Base-by-base conservation (phyloP, 2,797 vertebrate species). In the Bryconaethiops microstoma region DNA sequence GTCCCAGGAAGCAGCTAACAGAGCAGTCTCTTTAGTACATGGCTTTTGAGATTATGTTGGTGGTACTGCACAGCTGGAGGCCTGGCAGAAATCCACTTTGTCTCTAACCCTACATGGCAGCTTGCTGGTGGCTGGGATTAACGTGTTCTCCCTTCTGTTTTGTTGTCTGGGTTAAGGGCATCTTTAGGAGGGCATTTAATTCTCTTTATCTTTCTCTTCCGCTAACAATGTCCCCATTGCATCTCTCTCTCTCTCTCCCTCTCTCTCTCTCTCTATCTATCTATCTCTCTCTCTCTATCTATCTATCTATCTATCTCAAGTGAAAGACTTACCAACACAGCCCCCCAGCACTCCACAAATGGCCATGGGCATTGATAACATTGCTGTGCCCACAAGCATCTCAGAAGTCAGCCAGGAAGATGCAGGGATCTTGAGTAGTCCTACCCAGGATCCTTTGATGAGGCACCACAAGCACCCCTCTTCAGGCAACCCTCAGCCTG, bases 401-500 rank as follows among this genome's bases (percentile, higher is more conserved):
- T 73, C 76, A 0, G 70, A 75, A 52, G 52, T 60, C 52, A 54
- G 40, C 75, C 50, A 48, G 42, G 50, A 81, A 45, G 84, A 88
- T n/a, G 84, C 39, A 39, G 81, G 74, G 21, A 54, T 45, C 19
- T 80, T 79, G 9, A 86, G 59, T 6, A 40, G 5, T 25, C 35
- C 78, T 5, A 64, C 73, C 7, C 68, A 7, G 16, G 82, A 90
- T 23, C 63, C 75, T 6, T 16, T 83, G 50, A 67, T 60, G 73
- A 87, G 85, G 74, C 80, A 59, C 73, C 89, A 78, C 79, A 90
- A 90, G 81, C 91, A 94, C 76, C 89, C 86, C 19, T 64, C 68
- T 9, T 81, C 79, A 19, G 91, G 81, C n/a, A 83, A 87, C 77
- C 87, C 86, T 74, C 89, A 86, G 40, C 89, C 83, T 0, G 83